phyloP scores from a whole-genome alignment of 2,797 vertebrate genomes.

The Rhynchonycteris naso region DNA sequence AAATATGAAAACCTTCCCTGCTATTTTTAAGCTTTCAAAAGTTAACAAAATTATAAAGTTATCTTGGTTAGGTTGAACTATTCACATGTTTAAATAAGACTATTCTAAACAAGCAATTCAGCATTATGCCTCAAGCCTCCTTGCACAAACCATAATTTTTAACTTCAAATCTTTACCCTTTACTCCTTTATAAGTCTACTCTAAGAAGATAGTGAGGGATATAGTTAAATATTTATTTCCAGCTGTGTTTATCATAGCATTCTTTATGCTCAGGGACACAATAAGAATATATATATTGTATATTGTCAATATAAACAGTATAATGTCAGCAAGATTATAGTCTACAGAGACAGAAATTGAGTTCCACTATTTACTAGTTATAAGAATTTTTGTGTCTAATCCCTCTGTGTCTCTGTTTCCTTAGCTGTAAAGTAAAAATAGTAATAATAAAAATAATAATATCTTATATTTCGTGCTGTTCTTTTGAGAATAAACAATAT shows the following conservation, averaged over 20 bases:
- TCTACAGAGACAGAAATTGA: not conserved
- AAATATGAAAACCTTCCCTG: not conserved
- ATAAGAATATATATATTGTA: not conserved
- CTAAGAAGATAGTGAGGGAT: not conserved
- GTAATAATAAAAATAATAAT: not conserved
- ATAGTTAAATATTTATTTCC: not conserved
- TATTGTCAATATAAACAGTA: not conserved
- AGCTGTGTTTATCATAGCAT: not conserved
- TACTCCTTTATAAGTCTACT: not conserved
- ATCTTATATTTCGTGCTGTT: not conserved
- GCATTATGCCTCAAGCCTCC: not conserved
- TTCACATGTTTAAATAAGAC: not conserved
- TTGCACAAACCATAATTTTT: not conserved
- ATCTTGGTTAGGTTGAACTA: not conserved
- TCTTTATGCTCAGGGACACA: not conserved
- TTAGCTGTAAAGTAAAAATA: not conserved
- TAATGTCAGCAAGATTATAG: not conserved
- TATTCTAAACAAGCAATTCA: not conserved
- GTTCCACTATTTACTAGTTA: not conserved
- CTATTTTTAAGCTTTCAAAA: not conserved
- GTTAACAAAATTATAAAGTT: not conserved
- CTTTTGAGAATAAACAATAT: not conserved
- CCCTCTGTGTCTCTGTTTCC: not conserved
- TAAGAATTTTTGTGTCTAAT: not conserved
- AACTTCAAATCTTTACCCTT: not conserved